Base-by-base conservation (phyloP, 2,888 invertebrate genomes). In the Dicyrtomina minuta region DNA sequence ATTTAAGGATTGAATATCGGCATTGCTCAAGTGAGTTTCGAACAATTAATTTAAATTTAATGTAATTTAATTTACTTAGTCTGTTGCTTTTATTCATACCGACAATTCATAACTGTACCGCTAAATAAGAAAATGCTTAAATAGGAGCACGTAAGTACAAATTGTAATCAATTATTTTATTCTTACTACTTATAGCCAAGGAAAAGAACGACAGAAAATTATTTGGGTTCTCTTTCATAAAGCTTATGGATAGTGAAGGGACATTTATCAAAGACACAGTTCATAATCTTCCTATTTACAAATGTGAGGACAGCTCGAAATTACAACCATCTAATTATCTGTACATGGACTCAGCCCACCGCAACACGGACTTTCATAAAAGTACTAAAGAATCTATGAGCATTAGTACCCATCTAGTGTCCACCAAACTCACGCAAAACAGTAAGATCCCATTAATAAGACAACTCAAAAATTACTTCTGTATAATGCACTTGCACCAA, bases 361-460 rank as follows among this genome's bases (percentile, higher is more conserved):
- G n/a, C n/a, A 26, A 53, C 17, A 27, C 17, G 5, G 12, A n/a
- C 39, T 93, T 92, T 82, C 88, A 89, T 74, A 86, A 90, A 78
- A 93, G 92, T 75, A 88, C 90, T 73, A 92, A 92, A 81, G 96
- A 96, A 83, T 86, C 88, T 15, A 89, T 95, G 71, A 87, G 87
- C 51, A 87, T 96, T 12, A 88, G 87, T 79, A 94, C 96, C 0
- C 82, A 93, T 49, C 84, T 97, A 26, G 96, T 95, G 82, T 96
- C 96, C 24, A 96, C 96, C n/a, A 97, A 97, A 82, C 84, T 96
- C 10, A 96, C 97, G 0, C 96, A 96, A 83, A 96, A 96, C 80
- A 90, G n/a, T n/a, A n/a, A n/a, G n/a, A n/a, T n/a, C n/a, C n/a
- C n/a, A n/a, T n/a, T n/a, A n/a, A n/a, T n/a, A n/a, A n/a, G n/a